Conservation (phyloP, 2,888 invertebrate genomes). For the Automeris io region DNA sequence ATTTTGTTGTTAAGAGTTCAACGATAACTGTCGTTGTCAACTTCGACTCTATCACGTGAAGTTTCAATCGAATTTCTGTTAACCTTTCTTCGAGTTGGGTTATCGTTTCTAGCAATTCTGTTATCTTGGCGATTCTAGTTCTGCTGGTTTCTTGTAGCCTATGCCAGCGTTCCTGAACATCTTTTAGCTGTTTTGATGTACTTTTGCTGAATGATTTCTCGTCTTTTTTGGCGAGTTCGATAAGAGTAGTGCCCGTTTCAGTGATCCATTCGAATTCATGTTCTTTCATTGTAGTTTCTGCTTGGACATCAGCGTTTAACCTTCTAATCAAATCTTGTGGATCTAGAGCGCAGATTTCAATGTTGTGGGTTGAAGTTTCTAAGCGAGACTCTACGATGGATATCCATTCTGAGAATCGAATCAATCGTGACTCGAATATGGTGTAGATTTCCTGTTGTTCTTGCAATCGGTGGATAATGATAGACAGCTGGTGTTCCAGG, state of each 20-base stretch:
- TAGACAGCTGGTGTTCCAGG: conserved; percentile 85
- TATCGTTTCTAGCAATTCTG: conserved; percentile 83
- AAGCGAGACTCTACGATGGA: conserved; percentile 81
- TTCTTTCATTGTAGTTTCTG: conserved; percentile 85
- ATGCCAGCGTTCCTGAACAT: conserved; percentile 82
- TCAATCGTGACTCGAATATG: conserved; percentile 82
- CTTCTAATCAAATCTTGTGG: conserved; percentile 84
- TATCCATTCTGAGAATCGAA: conserved; percentile 83
- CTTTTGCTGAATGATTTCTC: conserved; percentile 69
- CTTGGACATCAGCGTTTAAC: conserved; percentile 84
- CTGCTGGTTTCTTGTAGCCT: conserved; percentile 80
- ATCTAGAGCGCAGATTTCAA: conserved; percentile 74
- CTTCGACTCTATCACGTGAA: conserved; percentile 83
- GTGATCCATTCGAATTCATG: conserved; percentile 87
- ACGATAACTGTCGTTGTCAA: conserved; percentile 82
- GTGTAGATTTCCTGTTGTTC: conserved; percentile 84
- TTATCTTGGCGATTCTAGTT: conserved; percentile 82
- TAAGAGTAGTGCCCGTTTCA: conserved; percentile 80
- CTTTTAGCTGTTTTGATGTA: conserved; percentile 76
- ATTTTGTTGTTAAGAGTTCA: conserved; percentile 79
- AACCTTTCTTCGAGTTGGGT: conserved; percentile 83
- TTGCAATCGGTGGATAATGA: conserved; percentile 83
- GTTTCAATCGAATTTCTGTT: conserved; percentile 82
- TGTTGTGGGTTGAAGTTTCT: conserved; percentile 74
- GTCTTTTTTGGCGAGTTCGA: conserved; percentile 80